Base-by-base conservation (phyloP, 53 echinoderm and acorn worm genomes). In the Pentamera pediparva region DNA sequence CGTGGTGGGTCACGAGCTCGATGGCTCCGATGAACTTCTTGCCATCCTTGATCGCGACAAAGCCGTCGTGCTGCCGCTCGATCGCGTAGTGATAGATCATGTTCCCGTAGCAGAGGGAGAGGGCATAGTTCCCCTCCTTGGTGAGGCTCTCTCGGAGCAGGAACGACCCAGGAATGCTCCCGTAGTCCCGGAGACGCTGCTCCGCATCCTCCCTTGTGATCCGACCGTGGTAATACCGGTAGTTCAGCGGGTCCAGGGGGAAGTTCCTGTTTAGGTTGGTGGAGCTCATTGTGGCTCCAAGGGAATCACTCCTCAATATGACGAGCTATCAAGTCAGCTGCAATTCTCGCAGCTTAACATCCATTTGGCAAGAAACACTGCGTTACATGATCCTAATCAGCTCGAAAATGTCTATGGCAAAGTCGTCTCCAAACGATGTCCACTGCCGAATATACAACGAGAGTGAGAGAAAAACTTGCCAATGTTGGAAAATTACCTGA, bases 141-240 rank as follows among this genome's bases (percentile, higher is more conserved):
- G 88, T 86, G 0, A 92, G 81, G 33, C 87, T 91, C 59, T 98
- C 98, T 1, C 98, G 76, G 48, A 98, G 59, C 12, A 98, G 86
- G 69, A 75, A 98, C 69, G 80, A 77, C 3, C 98, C 98, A 45
- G 92, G 88, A 11, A 78, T 36, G 62, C 79, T 83, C 35, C 89
- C 89, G 4, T 37, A 22, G 31, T 40, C 43, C 15, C 89, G 83
- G 2, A 98, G 78, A 37, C 83, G 73, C 10, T 72, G 75, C 81
- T 98, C 98, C 3, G 98, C 98, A 63, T 91, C 88, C 70, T 98
- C 98, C 27, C 98, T 70, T 0, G 89, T 98, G 43, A 98, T 98
- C 28, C 98, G 80, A 41, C 98, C 98, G 37, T 91, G 91, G 65
- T 86, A 98, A 53, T 84, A 98, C 38, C 89, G 84, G 34, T 74